phyloP scores from a whole-genome alignment of 1,140 invertebrate genomes.

The Idris sp. region DNA sequence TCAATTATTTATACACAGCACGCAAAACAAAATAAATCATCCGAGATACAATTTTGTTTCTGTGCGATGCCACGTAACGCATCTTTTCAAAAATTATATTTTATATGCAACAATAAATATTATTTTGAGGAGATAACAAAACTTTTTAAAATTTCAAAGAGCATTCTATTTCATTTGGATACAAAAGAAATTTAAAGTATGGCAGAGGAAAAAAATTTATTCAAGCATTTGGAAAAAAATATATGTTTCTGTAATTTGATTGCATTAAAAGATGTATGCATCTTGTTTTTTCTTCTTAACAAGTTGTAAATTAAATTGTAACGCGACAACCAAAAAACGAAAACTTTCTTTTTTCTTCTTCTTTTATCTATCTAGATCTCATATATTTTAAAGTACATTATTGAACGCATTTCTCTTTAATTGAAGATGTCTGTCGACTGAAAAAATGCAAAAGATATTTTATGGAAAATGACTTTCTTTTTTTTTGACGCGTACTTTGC shows the following conservation, averaged over 20 bases:
- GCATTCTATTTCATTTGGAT: no score
- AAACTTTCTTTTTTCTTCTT: conserved; percentile 44
- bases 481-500: background rate
- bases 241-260: no score
- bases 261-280: no score
- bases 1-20: conserved; percentile 36
- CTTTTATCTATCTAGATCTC: conserved; percentile 26
- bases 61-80: no score
- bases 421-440: conserved; percentile 6
- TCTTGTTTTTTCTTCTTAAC: no score
- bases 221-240: no score
- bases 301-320: conserved; percentile 44
- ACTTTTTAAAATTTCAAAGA: no score
- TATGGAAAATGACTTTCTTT: conserved; percentile 16
- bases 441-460: conserved; percentile 12
- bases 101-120: conserved; percentile 7
- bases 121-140: background rate
- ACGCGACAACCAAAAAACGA: conserved; percentile 19
- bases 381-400: conserved; percentile 11
- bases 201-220: no score
- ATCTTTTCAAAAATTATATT: no score
- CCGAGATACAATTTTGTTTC: no score
- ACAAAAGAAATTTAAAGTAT: no score
- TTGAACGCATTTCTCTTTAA: conserved; percentile 19
- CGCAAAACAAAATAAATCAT: background rate